Conservation (phyloP, 1,140 invertebrate genomes). For the Plutomurus gul region DNA sequence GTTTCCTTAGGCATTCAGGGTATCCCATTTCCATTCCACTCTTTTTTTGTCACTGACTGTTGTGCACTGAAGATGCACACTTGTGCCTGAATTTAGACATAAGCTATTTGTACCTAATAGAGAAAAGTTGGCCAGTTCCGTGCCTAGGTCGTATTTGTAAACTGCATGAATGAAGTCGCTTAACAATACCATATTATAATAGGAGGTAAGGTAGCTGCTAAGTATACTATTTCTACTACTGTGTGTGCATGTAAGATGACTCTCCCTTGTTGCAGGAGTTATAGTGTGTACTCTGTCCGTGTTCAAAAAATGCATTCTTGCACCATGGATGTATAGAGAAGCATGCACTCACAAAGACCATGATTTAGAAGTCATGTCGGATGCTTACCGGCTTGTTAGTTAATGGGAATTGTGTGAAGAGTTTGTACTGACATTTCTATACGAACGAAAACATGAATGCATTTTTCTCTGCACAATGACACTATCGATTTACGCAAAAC, state of each 20-base stretch:
- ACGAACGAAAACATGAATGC: neutral
- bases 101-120: neutral
- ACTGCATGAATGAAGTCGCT: neutral
- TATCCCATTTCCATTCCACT: no score
- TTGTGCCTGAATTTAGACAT: neutral
- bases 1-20: neutral
- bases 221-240: neutral
- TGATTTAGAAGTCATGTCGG: no score
- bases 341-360: no score
- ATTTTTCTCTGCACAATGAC: neutral
- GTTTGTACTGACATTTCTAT: neutral
- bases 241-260: neutral
- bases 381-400: no score
- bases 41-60: neutral
- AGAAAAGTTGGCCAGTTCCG: neutral
- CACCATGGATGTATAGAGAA: no score
- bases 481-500: slow-evolving; percentile 2
- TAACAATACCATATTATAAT: slow-evolving; percentile 3
- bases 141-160: neutral
- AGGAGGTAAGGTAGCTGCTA: neutral
- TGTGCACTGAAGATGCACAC: neutral
- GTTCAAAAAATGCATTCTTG: no score
- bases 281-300: no score
- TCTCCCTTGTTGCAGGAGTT: neutral
- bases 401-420: no score